Conservation (phyloP, 2,113 vertebrate genomes). For the Phaetusa simplex region DNA sequence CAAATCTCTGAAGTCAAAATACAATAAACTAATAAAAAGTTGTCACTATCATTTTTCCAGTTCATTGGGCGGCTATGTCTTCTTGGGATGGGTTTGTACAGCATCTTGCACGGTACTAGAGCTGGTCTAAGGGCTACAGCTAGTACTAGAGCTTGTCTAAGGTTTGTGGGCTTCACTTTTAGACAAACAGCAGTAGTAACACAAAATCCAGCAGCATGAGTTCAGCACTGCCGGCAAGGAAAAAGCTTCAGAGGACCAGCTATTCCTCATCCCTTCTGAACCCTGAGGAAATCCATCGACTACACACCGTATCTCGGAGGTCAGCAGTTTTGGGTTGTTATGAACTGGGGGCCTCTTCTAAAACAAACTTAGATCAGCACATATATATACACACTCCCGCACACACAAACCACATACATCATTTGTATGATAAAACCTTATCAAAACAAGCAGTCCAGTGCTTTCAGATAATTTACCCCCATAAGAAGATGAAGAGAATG, state of each 20-base stretch:
- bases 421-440: neutral
- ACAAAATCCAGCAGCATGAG: neutral
- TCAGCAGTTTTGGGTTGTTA: neutral
- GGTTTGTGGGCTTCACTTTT: neutral
- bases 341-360: neutral
- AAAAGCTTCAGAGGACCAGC: neutral
- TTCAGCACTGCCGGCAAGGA: neutral
- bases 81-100: neutral
- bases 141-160: neutral
- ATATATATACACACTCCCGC: neutral
- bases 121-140: neutral
- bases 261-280: neutral
- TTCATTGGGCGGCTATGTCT: neutral
- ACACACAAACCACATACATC: neutral
- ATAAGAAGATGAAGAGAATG: rapidly evolving
- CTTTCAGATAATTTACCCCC: neutral
- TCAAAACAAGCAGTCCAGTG: neutral
- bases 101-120: neutral
- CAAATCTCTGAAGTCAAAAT: neutral
- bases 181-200: neutral
- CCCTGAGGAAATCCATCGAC: neutral
- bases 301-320: neutral
- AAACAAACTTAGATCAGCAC: conserved; percentile 14
- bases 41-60: neutral
- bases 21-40: neutral